Conservation (phyloP, 2,797 vertebrate genomes). For the Paguma larvata region DNA sequence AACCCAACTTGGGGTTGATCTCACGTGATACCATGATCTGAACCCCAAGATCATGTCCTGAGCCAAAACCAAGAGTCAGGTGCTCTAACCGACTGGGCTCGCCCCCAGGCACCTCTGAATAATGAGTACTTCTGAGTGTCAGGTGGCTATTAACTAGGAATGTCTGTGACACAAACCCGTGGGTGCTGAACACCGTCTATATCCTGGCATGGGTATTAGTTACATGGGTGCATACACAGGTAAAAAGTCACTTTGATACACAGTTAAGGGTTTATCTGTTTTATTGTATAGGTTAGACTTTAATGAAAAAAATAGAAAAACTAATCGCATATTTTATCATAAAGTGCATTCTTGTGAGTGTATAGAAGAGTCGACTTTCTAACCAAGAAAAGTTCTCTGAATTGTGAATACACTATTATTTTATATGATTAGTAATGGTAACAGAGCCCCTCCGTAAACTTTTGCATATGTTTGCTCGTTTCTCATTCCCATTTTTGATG, state of each 20-base stretch:
- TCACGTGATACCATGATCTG: too few relatives aligned
- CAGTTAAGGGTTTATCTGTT: background rate
- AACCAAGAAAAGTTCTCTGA: slow-evolving; percentile 6
- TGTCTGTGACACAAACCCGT: background rate
- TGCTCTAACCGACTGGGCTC: too few relatives aligned
- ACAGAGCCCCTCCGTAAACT: background rate
- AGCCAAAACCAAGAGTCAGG: too few relatives aligned
- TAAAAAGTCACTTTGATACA: background rate
- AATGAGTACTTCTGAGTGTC: background rate
- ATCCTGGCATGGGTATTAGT: background rate
- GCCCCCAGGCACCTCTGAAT: too few relatives aligned
- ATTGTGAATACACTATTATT: background rate
- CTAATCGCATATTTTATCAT: background rate
- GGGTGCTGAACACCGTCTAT: background rate
- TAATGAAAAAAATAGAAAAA: background rate
- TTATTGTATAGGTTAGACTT: background rate
- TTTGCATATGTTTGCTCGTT: background rate
- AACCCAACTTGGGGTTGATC: too few relatives aligned
- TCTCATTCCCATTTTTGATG: background rate
- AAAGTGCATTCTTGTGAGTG: slow-evolving; percentile 3
- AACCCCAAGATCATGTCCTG: too few relatives aligned
- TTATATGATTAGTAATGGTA: background rate
- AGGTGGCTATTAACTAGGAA: background rate
- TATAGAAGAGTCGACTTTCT: background rate
- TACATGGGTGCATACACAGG: background rate